Conservation (phyloP, 2,888 invertebrate species). For the Polymixis lichenea region DNA sequence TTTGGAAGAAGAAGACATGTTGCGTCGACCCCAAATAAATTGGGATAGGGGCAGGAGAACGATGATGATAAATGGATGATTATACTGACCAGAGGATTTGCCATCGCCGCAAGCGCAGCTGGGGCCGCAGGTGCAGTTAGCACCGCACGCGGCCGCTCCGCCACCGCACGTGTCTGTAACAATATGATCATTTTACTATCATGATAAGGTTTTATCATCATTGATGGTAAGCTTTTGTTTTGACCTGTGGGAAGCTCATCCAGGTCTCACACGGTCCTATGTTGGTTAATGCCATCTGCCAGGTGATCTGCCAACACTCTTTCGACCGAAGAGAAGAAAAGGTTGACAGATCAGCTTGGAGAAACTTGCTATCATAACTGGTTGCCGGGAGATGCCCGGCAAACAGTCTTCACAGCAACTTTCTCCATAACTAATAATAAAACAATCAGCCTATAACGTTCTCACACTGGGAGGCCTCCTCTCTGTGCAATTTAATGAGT, state of each 20-base stretch:
- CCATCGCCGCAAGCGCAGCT: constrained; percentile 89
- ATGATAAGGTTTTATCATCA: too few relatives aligned
- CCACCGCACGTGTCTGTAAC: constrained; percentile 89
- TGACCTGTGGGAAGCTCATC: neutral
- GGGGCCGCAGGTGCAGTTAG: constrained; percentile 90
- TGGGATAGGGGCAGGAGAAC: too few relatives aligned
- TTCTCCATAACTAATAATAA: neutral
- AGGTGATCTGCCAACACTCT: too few relatives aligned
- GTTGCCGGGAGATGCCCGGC: neutral
- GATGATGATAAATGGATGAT: neutral
- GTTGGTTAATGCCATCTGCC: too few relatives aligned
- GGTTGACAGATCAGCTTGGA: neutral
- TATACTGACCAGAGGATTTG: constrained; percentile 72
- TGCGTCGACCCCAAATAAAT: neutral
- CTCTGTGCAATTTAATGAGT: neutral
- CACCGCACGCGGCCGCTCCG: constrained; percentile 88
- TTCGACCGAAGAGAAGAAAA: neutral
- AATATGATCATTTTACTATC: neutral
- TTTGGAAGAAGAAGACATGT: neutral
- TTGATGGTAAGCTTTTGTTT: neutral
- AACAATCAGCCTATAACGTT: neutral
- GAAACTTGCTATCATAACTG: neutral
- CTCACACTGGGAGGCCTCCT: neutral
- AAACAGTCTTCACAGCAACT: neutral
- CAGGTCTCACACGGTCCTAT: neutral